Evolutionary conservation across 2,797 vertebrate species (phyloP).

Genomic region (Clarias laeviceps): DNA sequence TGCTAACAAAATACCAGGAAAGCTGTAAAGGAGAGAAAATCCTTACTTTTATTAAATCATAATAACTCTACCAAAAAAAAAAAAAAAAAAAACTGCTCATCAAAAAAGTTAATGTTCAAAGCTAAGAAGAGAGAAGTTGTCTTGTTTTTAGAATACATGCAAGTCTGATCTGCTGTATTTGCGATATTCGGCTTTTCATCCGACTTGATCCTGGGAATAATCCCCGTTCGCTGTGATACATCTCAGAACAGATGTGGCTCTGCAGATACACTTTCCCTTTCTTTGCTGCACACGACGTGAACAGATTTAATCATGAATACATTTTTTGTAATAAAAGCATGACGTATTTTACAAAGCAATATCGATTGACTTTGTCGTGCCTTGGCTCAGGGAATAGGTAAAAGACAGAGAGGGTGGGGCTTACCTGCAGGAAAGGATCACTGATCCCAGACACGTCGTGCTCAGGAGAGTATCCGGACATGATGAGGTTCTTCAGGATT

Average conservation of each 20-base stretch:
- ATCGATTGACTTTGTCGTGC: not conserved
- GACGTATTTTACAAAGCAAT: not conserved
- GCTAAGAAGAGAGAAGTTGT: no score
- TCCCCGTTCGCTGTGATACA: not conserved
- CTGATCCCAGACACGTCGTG: conserved; percentile 99
- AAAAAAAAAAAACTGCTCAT: not conserved
- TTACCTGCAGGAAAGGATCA: conserved; percentile 98
- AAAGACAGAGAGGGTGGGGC: conserved; percentile 16
- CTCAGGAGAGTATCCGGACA: conserved; percentile 99
- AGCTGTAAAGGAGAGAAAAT: not conserved
- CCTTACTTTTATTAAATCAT: not conserved
- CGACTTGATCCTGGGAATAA: no score
- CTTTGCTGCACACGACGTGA: not conserved
- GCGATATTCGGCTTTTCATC: not conserved
- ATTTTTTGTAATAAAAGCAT: not conserved
- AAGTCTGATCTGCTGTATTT: not conserved
- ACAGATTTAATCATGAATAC: not conserved
- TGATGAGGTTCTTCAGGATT: conserved; percentile 99
- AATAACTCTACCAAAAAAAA: not conserved
- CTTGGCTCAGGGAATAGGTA: no score
- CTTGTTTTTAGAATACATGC: not conserved
- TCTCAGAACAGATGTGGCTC: not conserved
- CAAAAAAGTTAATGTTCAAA: not conserved
- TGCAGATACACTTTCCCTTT: not conserved
- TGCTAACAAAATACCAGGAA: not conserved